A percentile compares a stretch with the other conserved stretches of the same genome.
Conservation (phyloP, 2,797 vertebrate genomes). For the Silurus aristotelis region DNA sequence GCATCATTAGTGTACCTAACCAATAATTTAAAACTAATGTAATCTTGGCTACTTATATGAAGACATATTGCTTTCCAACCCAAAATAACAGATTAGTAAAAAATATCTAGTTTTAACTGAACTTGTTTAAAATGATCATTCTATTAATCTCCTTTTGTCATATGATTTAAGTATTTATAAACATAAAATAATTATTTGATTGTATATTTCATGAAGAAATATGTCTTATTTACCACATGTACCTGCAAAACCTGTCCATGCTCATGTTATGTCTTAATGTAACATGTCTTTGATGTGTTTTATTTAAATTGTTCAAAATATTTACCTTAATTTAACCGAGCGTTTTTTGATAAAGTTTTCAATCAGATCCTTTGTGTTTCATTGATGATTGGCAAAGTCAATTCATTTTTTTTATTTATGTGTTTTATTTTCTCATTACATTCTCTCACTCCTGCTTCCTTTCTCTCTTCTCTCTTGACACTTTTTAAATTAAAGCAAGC, state of each 20-base stretch:
- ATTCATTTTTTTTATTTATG: slow-evolving; percentile 74
- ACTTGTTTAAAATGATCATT: not conserved
- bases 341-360: slow-evolving; percentile 26
- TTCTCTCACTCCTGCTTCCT: slow-evolving; percentile 55
- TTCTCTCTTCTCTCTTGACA: slow-evolving; percentile 53
- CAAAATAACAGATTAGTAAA: slow-evolving; percentile 13
- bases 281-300: not conserved
- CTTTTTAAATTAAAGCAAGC: slow-evolving; percentile 74
- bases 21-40: not conserved
- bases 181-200: not conserved
- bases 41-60: not conserved
- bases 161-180: not conserved
- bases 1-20: slow-evolving; percentile 34
- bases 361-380: slow-evolving; percentile 69
- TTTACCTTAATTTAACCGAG: not conserved
- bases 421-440: slow-evolving; percentile 80
- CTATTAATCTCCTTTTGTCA: not conserved
- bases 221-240: not conserved
- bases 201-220: not conserved
- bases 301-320: not conserved
- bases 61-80: slow-evolving; percentile 54
- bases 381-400: slow-evolving; percentile 75
- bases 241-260: not conserved
- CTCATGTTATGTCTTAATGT: not conserved
- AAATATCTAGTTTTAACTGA: not conserved